These are phyloP conservation scores for Pimephales promelas DNA, from an alignment of 2,113 vertebrate species.

Conservation along the genomic window DNA sequence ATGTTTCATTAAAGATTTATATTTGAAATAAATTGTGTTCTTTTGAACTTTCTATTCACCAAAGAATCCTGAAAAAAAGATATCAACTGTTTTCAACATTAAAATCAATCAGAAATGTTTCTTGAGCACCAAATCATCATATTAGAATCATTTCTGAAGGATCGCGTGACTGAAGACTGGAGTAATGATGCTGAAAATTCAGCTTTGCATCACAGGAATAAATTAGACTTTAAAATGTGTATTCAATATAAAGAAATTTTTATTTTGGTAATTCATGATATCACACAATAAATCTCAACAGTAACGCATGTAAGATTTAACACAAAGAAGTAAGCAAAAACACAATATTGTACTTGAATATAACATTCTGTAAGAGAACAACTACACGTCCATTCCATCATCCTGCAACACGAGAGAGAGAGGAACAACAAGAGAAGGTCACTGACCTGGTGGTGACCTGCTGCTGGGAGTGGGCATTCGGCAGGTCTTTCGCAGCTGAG, in stretches of 20 bases:
- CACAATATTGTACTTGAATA: background rate
- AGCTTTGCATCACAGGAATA: background rate
- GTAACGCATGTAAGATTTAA: background rate
- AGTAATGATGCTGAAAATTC: background rate
- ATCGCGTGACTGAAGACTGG: background rate
- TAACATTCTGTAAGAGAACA: background rate
- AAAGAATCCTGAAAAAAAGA: background rate
- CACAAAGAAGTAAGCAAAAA: background rate
- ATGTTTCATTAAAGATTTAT: background rate
- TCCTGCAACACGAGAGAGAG: background rate
- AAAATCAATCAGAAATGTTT: background rate
- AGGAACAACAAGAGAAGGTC: conserved; percentile 21
- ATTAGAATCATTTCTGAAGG: background rate
- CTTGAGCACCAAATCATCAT: background rate
- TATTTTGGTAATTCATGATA: background rate
- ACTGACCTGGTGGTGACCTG: conserved; percentile 81
- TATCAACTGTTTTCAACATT: background rate
- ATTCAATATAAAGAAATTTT: background rate
- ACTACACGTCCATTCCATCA: conserved; percentile 7
- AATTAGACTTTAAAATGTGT: background rate
- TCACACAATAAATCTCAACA: background rate
- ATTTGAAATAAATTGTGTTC: too few relatives aligned
- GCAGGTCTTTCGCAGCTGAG: conserved; percentile 77
- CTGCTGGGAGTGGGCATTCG: conserved; percentile 86
- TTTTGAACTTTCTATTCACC: too few relatives aligned